A percentile compares a stretch with the other conserved stretches of the same genome.
Conservation (phyloP, 2,888 invertebrate species). For the Siphlonurus alternatus region DNA sequence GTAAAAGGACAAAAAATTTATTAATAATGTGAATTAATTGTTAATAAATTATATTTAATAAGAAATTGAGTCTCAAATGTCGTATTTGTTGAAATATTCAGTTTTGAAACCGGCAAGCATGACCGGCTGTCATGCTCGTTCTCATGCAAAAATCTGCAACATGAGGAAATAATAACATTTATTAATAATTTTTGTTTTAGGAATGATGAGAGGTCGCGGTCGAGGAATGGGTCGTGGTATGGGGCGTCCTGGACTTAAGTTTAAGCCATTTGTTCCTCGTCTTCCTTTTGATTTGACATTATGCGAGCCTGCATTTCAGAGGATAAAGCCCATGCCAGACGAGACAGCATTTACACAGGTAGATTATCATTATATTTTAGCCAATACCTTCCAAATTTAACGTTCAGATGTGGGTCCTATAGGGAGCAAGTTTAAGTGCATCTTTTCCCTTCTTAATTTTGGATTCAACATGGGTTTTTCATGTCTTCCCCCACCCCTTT, state of each 20-base stretch:
- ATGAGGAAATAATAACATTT: too few relatives aligned
- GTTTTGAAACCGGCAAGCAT: background rate
- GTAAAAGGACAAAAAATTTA: too few relatives aligned
- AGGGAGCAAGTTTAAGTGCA: background rate
- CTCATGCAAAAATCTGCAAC: too few relatives aligned
- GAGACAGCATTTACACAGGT: slow-evolving; percentile 72
- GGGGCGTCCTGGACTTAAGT: slow-evolving; percentile 34
- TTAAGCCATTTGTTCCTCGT: slow-evolving; percentile 45
- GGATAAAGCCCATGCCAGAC: slow-evolving; percentile 64
- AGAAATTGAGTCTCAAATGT: slow-evolving; percentile 18
- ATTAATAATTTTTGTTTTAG: too few relatives aligned
- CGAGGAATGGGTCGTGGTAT: slow-evolving; percentile 41
- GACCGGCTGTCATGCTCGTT: background rate
- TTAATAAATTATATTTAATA: background rate
- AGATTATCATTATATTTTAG: slow-evolving; percentile 15
- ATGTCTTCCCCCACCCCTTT: too few relatives aligned
- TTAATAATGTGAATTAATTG: background rate
- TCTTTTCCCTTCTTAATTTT: too few relatives aligned
- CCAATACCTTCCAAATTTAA: background rate
- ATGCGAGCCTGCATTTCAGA: slow-evolving; percentile 78
- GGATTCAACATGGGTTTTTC: too few relatives aligned
- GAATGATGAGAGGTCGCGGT: slow-evolving; percentile 26
- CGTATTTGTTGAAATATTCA: background rate
- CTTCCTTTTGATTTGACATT: slow-evolving; percentile 77
- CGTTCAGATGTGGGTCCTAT: background rate